Percentiles rank a stretch among this genome's conserved stretches.
These are phyloP conservation scores for Acromyrmex charruanus DNA, from an alignment of 1,140 invertebrate species.

Conservation along the genomic window DNA sequence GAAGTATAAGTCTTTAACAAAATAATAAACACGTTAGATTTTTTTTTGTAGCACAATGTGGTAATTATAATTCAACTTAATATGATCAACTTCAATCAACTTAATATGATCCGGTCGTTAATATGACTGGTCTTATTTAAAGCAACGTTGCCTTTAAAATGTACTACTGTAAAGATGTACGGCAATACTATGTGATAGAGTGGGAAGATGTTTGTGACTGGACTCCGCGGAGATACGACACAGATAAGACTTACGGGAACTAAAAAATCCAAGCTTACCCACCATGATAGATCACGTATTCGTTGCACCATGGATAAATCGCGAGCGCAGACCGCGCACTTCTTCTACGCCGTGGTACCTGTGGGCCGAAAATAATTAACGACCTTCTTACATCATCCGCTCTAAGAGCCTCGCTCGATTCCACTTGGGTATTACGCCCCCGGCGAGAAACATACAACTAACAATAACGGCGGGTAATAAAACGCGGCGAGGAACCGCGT, in stretches of 20 bases:
- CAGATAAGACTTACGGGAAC: constrained; percentile 71
- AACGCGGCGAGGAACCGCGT: constrained; percentile 55
- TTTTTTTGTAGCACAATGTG: background rate
- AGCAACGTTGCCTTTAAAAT: background rate
- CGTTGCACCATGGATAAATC: constrained; percentile 71
- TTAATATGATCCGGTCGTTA: background rate
- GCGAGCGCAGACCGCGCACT: constrained; percentile 36
- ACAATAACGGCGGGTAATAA: constrained; percentile 60
- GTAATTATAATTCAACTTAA: background rate
- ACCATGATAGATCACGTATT: constrained; percentile 74
- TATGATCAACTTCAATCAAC: no score
- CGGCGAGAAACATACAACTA: constrained; percentile 58
- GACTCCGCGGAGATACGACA: constrained; percentile 16
- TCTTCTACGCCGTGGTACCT: constrained; percentile 55
- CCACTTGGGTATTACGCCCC: constrained; percentile 43
- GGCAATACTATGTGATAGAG: background rate
- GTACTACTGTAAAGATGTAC: background rate
- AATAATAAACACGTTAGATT: background rate
- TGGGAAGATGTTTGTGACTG: background rate
- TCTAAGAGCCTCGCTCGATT: constrained; percentile 55
- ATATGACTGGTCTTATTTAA: background rate
- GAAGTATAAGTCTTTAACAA: background rate
- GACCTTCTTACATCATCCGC: constrained; percentile 59
- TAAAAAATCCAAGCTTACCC: constrained; percentile 67
- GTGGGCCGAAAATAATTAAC: constrained; percentile 66